Conservation (phyloP, 1,140 invertebrate species). For the Papilio dardanus region DNA sequence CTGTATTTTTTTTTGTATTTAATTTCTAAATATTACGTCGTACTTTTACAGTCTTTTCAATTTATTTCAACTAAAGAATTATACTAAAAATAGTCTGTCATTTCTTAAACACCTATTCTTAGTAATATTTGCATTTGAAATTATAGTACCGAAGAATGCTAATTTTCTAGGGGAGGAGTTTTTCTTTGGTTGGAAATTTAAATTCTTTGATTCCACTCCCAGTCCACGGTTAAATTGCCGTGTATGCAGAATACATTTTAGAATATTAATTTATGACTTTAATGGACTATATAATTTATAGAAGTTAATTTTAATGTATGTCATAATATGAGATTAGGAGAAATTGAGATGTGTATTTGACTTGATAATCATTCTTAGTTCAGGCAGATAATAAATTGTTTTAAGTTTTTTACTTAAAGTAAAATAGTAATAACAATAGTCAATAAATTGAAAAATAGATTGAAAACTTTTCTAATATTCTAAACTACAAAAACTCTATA, state of each 20-base stretch:
- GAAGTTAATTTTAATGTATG: not conserved
- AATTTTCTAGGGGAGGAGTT: slow-evolving; percentile 22
- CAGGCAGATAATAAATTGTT: not conserved
- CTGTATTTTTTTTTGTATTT: no score
- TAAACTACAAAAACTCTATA: slow-evolving; percentile 2
- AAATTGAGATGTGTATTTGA: not conserved
- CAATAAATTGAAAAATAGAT: not conserved
- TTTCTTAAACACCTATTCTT: not conserved
- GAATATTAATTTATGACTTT: no score
- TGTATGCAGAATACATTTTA: not conserved
- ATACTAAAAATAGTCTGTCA: slow-evolving; percentile 12
- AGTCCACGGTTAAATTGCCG: not conserved
- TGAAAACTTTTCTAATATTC: slow-evolving; percentile 18
- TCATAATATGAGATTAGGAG: not conserved
- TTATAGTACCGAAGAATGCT: slow-evolving; percentile 25
- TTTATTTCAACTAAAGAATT: not conserved
- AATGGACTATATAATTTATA: not conserved
- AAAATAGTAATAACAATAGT: not conserved
- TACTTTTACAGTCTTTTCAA: not conserved
- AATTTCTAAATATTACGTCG: not conserved
- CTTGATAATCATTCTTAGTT: not conserved
- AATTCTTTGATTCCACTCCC: not conserved
- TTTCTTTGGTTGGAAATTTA: slow-evolving; percentile 20
- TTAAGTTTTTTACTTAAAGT: not conserved
- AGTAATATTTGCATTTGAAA: slow-evolving; percentile 23